Base-by-base conservation (phyloP, 1,140 invertebrate genomes). In the Calliphora vicina region DNA sequence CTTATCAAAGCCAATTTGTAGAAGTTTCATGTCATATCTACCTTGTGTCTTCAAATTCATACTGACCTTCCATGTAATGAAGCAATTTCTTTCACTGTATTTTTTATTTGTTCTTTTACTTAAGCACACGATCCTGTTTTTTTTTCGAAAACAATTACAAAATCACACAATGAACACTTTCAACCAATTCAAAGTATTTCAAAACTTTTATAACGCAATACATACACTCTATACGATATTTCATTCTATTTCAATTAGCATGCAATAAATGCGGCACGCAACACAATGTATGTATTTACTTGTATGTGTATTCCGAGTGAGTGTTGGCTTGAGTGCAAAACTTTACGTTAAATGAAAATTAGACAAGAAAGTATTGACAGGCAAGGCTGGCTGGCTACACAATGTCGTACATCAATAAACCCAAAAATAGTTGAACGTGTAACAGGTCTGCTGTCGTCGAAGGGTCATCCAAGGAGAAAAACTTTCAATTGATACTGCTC, bases 181-280 rank as follows among this genome's bases (percentile, higher is more conserved):
- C 61, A 67, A 67, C 61, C 61, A 67, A 67, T 67, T 67, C 61
- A 23, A 67, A 67, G 1, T 20, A 67, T 67, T 57, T 67, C n/a
- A 23, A 67, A 67, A 67, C 61, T 20, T 67, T 67, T 67, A 9
- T 61, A 17, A 17, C 17, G 12, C 50, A 17, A 5, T 61, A 5
- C n/a, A n/a, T 17, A 61, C 12, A 61, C 17, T 17, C 13, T n/a
- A 61, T 67, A 67, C 20, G 20, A 67, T 67, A 67, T 67, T 67
- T 67, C 50, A 17, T 67, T 67, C 72, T 29, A 26, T 78, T 78
- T 78, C 74, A 78, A 78, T 78, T 78, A 78, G 74, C 74, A 78
- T 78, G 74, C 74, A 78, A 78, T 43, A 78, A 43, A 43, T 78
- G 74, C 35, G 74, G 74, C 74, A 78, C 23, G 35, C 74, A 78